A percentile compares a stretch with the other conserved stretches of the same genome.
Evolutionary conservation across 1,140 invertebrate species (phyloP).

Genomic region (Armadillidium nasatum): DNA sequence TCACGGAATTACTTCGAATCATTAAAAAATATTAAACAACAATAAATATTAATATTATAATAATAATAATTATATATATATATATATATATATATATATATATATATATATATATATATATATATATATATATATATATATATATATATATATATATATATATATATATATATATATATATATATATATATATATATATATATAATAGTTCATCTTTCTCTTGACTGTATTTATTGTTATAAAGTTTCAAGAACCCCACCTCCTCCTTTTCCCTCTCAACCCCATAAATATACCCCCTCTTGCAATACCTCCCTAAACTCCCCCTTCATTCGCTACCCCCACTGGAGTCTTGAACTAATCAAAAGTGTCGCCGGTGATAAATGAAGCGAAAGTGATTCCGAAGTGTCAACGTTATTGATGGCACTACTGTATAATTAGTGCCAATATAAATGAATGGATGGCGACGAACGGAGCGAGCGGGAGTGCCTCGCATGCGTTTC

Average conservation of each 20-base stretch:
- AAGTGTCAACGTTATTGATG: conserved; percentile 12
- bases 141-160: too few relatives aligned
- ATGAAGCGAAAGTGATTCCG: background rate
- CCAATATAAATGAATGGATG: conserved; percentile 3
- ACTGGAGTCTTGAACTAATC: background rate
- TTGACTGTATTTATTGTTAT: background rate
- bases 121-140: too few relatives aligned
- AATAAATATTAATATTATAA: too few relatives aligned
- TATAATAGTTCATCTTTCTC: background rate
- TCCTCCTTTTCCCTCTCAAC: too few relatives aligned
- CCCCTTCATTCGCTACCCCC: background rate
- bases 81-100: too few relatives aligned
- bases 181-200: too few relatives aligned
- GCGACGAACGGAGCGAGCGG: background rate
- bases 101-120: too few relatives aligned
- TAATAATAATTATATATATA: too few relatives aligned
- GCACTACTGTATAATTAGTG: background rate
- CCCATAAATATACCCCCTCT: background rate
- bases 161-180: too few relatives aligned
- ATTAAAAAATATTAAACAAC: too few relatives aligned
- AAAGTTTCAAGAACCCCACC: too few relatives aligned
- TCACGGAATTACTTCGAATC: too few relatives aligned
- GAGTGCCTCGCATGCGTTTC: background rate
- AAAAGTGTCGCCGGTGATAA: conserved; percentile 2
- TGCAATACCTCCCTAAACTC: background rate